A percentile compares a stretch with the other conserved stretches of the same genome.
Evolutionary conservation across 2,888 invertebrate genomes (phyloP).

Genomic region (Calameuta pallipes): DNA sequence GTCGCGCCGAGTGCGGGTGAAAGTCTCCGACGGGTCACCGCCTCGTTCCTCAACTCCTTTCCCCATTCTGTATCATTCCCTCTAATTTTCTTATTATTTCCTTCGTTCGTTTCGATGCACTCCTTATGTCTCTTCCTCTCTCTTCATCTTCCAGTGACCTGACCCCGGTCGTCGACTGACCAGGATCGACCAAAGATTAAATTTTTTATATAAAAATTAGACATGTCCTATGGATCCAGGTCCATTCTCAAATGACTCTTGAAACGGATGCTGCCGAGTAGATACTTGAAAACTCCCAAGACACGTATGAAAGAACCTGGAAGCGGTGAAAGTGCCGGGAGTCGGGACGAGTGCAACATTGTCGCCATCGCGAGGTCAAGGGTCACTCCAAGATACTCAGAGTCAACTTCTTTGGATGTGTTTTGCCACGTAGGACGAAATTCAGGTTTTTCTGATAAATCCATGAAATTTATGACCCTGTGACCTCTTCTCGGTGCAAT

Average conservation of each 20-base stretch:
- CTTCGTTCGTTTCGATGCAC: neutral
- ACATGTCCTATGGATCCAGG: neutral
- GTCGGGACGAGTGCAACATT: constrained; percentile 1
- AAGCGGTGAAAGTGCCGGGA: neutral
- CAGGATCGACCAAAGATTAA: neutral
- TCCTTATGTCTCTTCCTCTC: neutral
- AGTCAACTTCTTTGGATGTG: neutral
- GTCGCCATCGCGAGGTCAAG: constrained; percentile 1
- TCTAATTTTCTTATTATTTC: constrained; percentile 2
- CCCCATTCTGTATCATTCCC: constrained; percentile 14
- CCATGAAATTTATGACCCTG: constrained; percentile 47
- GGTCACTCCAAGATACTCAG: neutral
- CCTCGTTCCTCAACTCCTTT: constrained; percentile 31
- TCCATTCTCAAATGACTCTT: neutral
- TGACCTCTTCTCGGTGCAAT: constrained; percentile 7
- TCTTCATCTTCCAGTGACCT: neutral
- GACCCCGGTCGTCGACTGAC: neutral
- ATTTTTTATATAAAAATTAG: neutral
- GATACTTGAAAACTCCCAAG: neutral
- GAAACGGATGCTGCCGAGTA: neutral
- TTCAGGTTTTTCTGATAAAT: constrained; percentile 24
- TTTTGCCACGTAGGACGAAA: neutral
- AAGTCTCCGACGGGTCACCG: constrained; percentile 51
- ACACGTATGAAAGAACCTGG: neutral
- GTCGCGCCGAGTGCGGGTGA: constrained; percentile 52